Evolutionary conservation across 2,888 invertebrate genomes (phyloP).

Genomic region (Meloe dianella): DNA sequence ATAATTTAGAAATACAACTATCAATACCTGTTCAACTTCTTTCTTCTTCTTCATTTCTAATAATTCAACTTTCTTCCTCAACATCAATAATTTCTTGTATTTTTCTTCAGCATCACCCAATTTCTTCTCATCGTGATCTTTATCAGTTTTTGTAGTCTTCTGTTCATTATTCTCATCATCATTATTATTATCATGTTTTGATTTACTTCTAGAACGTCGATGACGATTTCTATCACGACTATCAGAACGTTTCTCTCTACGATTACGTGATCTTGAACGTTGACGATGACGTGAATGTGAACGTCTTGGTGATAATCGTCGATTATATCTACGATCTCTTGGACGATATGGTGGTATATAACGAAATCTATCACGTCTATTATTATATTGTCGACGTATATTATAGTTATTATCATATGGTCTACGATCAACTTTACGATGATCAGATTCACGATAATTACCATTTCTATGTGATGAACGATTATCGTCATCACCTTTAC

Average conservation of each 20-base stretch:
- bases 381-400: slow-evolving; percentile 24
- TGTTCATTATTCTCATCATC: slow-evolving; percentile 26
- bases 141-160: slow-evolving; percentile 28
- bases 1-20: not conserved
- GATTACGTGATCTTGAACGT: slow-evolving; percentile 32
- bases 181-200: slow-evolving; percentile 29
- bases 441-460: slow-evolving; percentile 44
- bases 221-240: slow-evolving; percentile 53
- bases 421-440: slow-evolving; percentile 33
- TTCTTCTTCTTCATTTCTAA: slow-evolving; percentile 65
- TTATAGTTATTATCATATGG: slow-evolving; percentile 27
- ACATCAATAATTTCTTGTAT: slow-evolving; percentile 58
- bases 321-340: slow-evolving; percentile 23
- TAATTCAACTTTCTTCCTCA: slow-evolving; percentile 68
- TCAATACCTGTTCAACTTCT: slow-evolving; percentile 56
- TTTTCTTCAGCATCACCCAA: slow-evolving; percentile 52
- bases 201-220: slow-evolving; percentile 2
- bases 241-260: slow-evolving; percentile 27
- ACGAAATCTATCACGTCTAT: slow-evolving; percentile 30
- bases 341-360: slow-evolving; percentile 29
- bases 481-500: slow-evolving; percentile 44
- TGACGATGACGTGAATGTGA: slow-evolving; percentile 46
- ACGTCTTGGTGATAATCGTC: slow-evolving; percentile 39
- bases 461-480: slow-evolving; percentile 34
- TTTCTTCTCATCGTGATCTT: slow-evolving; percentile 40